Percentiles rank a stretch among this genome's conserved stretches.
Conservation (phyloP, 2,888 invertebrate species). For the Parthenolecanium corni region DNA sequence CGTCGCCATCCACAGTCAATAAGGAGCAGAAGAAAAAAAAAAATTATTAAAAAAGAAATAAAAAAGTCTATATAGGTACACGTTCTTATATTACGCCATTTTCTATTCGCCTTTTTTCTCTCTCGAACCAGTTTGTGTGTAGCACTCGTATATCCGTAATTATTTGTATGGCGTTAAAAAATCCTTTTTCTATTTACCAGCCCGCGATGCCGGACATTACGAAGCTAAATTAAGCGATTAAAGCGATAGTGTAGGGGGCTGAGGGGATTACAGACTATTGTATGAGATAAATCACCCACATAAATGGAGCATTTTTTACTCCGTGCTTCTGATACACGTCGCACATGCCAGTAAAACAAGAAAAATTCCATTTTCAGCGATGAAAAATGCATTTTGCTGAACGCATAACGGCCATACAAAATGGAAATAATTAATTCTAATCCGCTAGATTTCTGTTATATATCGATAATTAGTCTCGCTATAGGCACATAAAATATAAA, state of each 20-base stretch:
- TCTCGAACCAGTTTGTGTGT: background rate
- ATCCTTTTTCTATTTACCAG: constrained; percentile 1
- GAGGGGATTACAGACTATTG: background rate
- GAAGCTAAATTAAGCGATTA: background rate
- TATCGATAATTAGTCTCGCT: too few relatives aligned
- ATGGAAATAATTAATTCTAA: too few relatives aligned
- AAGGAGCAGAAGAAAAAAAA: background rate
- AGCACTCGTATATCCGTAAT: constrained; percentile 2
- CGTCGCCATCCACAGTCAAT: constrained; percentile 11
- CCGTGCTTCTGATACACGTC: background rate
- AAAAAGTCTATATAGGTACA: background rate
- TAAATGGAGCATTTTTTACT: background rate
- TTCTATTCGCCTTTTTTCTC: background rate
- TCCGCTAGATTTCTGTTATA: too few relatives aligned
- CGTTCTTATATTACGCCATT: constrained; percentile 22
- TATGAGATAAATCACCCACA: constrained; percentile 6
- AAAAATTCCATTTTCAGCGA: too few relatives aligned
- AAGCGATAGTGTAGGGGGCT: background rate
- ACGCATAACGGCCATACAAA: too few relatives aligned
- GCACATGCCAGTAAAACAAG: too few relatives aligned
- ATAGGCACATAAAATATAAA: too few relatives aligned
- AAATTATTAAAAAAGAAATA: too few relatives aligned
- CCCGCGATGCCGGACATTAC: background rate
- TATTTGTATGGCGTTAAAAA: constrained; percentile 7
- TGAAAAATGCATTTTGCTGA: too few relatives aligned